Conservation (phyloP, 2,797 vertebrate species). For the Mormyrus proboscirostris region DNA sequence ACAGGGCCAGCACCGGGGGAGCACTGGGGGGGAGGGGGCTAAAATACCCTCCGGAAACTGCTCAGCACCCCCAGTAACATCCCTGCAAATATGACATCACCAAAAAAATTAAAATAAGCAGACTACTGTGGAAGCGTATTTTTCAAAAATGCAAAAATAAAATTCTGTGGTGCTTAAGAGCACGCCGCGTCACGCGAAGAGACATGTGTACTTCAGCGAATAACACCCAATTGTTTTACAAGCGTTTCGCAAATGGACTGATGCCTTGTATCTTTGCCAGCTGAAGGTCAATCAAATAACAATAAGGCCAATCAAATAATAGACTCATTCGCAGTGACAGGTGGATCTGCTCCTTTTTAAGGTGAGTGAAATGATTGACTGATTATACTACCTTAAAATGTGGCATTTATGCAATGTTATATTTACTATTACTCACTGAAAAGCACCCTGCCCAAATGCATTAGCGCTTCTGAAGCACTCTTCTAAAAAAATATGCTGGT, state of each 20-base stretch:
- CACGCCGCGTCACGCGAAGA: neutral
- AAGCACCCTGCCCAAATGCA: neutral
- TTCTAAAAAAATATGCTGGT: neutral
- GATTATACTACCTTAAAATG: neutral
- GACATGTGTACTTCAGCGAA: neutral
- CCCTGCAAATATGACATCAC: neutral
- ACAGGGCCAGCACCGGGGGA: neutral
- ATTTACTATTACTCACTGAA: neutral
- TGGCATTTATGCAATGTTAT: neutral
- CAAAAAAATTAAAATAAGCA: neutral
- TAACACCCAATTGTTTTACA: neutral
- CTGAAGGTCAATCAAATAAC: neutral
- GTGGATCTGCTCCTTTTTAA: neutral
- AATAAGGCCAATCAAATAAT: neutral
- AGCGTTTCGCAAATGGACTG: neutral
- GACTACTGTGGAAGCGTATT: neutral
- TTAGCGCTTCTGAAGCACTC: neutral
- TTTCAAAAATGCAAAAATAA: neutral
- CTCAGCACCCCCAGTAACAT: neutral
- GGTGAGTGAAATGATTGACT: neutral
- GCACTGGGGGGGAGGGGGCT: neutral
- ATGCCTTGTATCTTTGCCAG: neutral
- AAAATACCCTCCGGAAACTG: neutral
- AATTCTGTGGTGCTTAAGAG: neutral
- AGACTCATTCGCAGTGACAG: neutral